Base-by-base conservation (phyloP, 2,888 invertebrate species). In the Hydrotaea diabolus region DNA sequence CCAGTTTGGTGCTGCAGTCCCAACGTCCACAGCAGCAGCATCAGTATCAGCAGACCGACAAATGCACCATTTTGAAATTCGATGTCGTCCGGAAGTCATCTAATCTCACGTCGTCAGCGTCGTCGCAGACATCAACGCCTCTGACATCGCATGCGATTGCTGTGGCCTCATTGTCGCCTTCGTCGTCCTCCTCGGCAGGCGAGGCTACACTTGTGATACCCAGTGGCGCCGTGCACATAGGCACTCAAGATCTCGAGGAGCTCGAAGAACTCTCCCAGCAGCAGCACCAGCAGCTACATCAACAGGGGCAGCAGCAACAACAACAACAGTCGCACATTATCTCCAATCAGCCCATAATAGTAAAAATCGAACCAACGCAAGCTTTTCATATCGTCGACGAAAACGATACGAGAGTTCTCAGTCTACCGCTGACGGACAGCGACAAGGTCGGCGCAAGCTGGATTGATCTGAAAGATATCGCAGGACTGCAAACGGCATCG, bases 11-110 rank as follows among this genome's bases (percentile, higher is more conserved):
- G 21, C 72, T 81, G 19, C 83, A 83, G 39, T 82, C 86, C 11
- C 87, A 88, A 72, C 89, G 90, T 13, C 92, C 91, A 5, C 91
- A 90, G 80, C 90, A 91, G 76, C 92, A 91, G 71, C 90, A 91
- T 85, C 92, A 92, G 77, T 92, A 91, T 21, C 92, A 92, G 79
- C 92, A 92, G 85, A 91, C 92, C 75, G 92, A 92, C 85, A 91
- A 92, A 86, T 92, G 92, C 78, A 91, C 91, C 2, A 90, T 91
- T 64, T 86, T 91, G 21, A 90, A 91, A 86, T 88, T 90, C 86
- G 91, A 91, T 85, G 89, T 90, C 46, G 76, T 91, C 46, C 88
- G 90, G 8, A 87, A 80, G 49, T 21, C 83, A 15, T 72, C 72
- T 1, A 17, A 77, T 19, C 19, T 66, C 19, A 9, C 80, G 4